Evolutionary conservation across 2,797 vertebrate genomes (phyloP).

Genomic region (Leucoraja ocellata): DNA sequence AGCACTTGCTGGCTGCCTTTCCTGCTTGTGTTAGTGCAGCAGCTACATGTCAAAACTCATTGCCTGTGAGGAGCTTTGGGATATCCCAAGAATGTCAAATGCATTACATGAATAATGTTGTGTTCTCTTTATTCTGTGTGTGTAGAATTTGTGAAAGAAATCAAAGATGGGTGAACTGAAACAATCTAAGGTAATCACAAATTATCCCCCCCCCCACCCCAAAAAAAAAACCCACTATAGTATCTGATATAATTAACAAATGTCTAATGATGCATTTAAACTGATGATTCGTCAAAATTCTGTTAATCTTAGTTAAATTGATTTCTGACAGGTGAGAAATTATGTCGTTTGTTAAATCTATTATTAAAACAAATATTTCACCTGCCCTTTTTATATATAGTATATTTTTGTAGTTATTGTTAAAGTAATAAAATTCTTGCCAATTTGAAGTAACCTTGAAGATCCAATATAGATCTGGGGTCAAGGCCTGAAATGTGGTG

Average conservation of each 20-base stretch:
- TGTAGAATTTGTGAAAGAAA: background rate
- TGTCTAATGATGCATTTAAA: background rate
- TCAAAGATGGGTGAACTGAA: background rate
- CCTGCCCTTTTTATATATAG: background rate
- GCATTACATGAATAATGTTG: background rate
- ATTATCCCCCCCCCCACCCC: background rate
- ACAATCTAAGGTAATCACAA: background rate
- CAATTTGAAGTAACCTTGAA: background rate
- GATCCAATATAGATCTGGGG: background rate
- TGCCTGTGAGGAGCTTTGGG: background rate
- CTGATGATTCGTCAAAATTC: background rate
- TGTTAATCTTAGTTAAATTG: background rate
- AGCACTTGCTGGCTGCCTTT: background rate
- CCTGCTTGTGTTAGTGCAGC: background rate
- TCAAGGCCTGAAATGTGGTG: background rate
- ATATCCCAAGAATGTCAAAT: background rate
- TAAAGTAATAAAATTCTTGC: background rate
- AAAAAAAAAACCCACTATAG: background rate
- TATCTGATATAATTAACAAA: background rate
- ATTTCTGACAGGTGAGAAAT: background rate
- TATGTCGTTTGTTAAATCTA: background rate
- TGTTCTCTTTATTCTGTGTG: background rate
- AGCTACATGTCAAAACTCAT: background rate
- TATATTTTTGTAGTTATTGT: background rate
- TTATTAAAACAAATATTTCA: background rate